Conservation (phyloP, 1,140 invertebrate genomes). For the Dendroctonus ponderosae region DNA sequence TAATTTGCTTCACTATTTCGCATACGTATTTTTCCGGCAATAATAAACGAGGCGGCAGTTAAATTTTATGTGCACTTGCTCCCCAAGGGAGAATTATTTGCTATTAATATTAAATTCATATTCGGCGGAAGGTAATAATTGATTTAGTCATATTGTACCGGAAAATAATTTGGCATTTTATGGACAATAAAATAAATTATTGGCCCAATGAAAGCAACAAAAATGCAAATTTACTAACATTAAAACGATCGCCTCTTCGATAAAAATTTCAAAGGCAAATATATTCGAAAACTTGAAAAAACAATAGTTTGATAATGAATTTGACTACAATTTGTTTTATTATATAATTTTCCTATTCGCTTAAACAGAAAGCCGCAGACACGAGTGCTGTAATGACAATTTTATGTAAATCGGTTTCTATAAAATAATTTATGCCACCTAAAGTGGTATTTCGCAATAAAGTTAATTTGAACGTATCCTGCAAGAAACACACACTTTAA, state of each 20-base stretch:
- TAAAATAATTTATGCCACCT: constrained; percentile 24
- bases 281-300: too few species aligned
- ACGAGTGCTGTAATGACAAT: too few species aligned
- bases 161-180: constrained; percentile 28
- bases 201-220: not conserved
- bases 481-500: constrained; percentile 27
- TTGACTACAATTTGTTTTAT: too few species aligned
- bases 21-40: constrained; percentile 9
- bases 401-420: not conserved
- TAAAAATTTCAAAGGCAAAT: too few species aligned
- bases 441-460: constrained; percentile 27
- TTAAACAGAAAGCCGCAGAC: too few species aligned
- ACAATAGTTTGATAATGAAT: too few species aligned
- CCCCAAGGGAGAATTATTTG: constrained; percentile 20
- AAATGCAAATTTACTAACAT: too few species aligned
- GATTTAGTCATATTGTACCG: constrained; percentile 28
- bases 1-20: constrained; percentile 4
- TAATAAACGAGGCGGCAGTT: constrained; percentile 2
- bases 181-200: constrained; percentile 33
- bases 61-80: constrained; percentile 17
- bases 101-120: constrained; percentile 26
- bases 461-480: constrained; percentile 27
- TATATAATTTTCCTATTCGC: too few species aligned
- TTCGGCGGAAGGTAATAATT: constrained; percentile 25
- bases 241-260: too few species aligned